Conservation (phyloP, 2,113 vertebrate genomes). For the Tragelaphus buxtoni region DNA sequence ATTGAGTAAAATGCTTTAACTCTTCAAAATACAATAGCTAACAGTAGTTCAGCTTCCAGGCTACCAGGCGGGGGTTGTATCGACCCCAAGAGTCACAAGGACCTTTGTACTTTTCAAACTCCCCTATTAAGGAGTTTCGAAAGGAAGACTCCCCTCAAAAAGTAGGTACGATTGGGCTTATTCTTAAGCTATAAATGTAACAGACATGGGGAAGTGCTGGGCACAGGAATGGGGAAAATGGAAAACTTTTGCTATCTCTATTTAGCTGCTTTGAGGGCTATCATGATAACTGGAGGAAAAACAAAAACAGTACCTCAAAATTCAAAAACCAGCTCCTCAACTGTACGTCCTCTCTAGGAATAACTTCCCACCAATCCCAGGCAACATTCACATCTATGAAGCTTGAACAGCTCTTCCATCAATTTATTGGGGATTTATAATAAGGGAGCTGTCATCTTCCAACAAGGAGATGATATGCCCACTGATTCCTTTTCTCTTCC, state of each 20-base stretch:
- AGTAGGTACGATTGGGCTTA: not conserved
- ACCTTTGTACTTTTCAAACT: not conserved
- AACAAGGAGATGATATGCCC: constrained; percentile 51
- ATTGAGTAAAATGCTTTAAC: not conserved
- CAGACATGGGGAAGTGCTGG: not conserved
- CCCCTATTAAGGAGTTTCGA: not conserved
- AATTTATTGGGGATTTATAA: constrained; percentile 20
- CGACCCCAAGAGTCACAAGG: not conserved
- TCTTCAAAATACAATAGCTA: not conserved
- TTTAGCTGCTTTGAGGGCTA: not conserved
- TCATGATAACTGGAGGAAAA: not conserved
- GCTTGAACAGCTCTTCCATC: constrained; percentile 39
- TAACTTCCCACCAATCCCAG: constrained; percentile 41
- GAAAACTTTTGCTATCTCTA: not conserved
- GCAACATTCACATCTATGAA: constrained; percentile 55
- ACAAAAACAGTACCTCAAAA: not conserved
- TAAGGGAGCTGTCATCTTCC: constrained; percentile 45
- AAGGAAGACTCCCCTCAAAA: not conserved
- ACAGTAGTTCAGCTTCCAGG: not conserved
- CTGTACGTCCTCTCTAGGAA: constrained; percentile 27
- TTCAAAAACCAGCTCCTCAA: constrained; percentile 19
- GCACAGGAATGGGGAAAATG: not conserved
- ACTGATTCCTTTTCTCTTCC: constrained; percentile 50
- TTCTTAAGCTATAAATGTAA: not conserved
- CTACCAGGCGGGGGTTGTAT: not conserved